Base-by-base conservation (phyloP, 2,113 vertebrate genomes). In the Campylomormyrus numenius region DNA sequence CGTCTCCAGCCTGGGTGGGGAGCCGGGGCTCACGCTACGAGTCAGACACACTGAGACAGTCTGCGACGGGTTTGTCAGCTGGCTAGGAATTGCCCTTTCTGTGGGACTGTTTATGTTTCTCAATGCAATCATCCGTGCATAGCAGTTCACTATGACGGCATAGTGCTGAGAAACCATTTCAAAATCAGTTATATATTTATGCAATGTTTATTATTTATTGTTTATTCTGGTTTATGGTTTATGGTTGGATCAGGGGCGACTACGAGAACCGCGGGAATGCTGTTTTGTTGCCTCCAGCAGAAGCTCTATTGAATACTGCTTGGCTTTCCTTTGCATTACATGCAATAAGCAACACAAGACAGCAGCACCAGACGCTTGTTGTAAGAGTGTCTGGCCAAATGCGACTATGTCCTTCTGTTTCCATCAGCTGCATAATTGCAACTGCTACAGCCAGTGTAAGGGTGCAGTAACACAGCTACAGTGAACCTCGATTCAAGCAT, bases 1-100 rank as follows among this genome's bases (percentile, higher is more conserved):
- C 92, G 90, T 21, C 48, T 50, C 84, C 19, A 1, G 89, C 93
- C 88, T 90, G 91, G 89, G 91, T 52, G 90, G 93, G 91, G 92
- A 92, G 92, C 5, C 8, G 48, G 10, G n/a, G 13, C 3, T 66
- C 5, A 66, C 84, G 91, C 46, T 86, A 85, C 39, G 80, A 85
- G 45, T 0, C 53, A 27, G 70, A 87, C 27, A 19, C 58, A 9
- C 58, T 27, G 58, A 27, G 56, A 10, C 58, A 10, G 58, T 11
- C 62, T 66, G 24, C 3, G 62, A 66, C 10, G n/a, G 62, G 62
- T 27, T 1, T 11, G 62, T 70, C n/a, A 1, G 62, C 2, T 27
- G n/a, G 62, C 62, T 70, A 70, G 62, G 62, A 70, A 13, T 3
- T 13, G 62, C 74, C 89, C 35, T 42, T 42, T 39, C 74, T 42